These are phyloP conservation scores for Tapera naevia DNA, from an alignment of 2,797 vertebrate species.

Conservation along the genomic window DNA sequence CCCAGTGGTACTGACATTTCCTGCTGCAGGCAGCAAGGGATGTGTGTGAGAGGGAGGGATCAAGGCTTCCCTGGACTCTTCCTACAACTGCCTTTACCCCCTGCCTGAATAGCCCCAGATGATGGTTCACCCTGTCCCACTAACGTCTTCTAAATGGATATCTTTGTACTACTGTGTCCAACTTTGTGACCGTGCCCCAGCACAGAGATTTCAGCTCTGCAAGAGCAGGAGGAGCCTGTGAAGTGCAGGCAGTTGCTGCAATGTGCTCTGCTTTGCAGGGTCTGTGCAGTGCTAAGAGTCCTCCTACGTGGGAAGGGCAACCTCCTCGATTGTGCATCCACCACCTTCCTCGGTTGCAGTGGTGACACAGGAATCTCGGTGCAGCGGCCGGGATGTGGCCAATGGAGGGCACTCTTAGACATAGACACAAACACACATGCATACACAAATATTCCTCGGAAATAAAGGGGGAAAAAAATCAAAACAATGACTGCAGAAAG, in stretches of 20 bases:
- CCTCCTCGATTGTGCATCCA: neutral
- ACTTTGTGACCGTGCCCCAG: neutral
- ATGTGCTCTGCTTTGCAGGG: neutral
- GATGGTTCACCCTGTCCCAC: accelerated
- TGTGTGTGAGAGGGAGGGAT: neutral
- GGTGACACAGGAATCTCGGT: neutral
- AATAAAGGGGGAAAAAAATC: accelerated
- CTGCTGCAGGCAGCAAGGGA: neutral
- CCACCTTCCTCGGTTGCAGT: neutral
- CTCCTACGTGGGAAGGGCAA: neutral
- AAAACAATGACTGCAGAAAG: neutral
- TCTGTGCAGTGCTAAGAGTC: accelerated
- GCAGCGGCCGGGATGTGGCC: conserved; percentile 35
- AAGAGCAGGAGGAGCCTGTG: neutral
- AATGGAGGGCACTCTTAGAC: conserved; percentile 65
- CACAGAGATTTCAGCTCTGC: neutral
- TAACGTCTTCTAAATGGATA: neutral
- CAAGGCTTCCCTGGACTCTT: neutral
- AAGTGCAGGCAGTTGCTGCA: neutral
- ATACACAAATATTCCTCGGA: neutral
- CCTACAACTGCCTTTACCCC: neutral
- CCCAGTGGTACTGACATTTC: neutral
- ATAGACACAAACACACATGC: neutral
- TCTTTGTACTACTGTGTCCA: neutral
- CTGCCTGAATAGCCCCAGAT: accelerated